Evolutionary conservation across 2,113 vertebrate species (phyloP), one percentile per base, ranked within the genome.

Genomic region (Spheniscus mendiculus): DNA sequence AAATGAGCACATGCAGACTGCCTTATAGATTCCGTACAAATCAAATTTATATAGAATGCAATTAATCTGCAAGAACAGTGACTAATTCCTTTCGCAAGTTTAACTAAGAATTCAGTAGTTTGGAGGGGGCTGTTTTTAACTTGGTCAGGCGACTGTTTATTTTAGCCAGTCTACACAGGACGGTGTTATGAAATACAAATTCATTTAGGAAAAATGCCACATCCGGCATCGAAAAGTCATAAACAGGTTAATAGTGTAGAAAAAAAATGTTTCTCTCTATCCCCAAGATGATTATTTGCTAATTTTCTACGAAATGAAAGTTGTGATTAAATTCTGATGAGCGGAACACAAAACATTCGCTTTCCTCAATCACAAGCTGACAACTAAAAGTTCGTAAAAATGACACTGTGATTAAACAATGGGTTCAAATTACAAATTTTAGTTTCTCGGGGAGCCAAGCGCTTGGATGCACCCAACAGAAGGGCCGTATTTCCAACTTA

Each of bases 321-420:
- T 87, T 83, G 80, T 72, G 89, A 67, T 79, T 79, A 82, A 89
- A 94, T 92, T 87, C 76, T 55, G 77, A n/a, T 29, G 83, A 80
- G 47, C 6, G 77, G 69, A 80, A 63, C 74, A 73, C 42, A 42
- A 84, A 76, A 1, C 77, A 20, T 30, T 58, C 14, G 7, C 80
- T 92, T 92, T 67, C 63, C 76, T 87, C 90, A 38, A 40, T 81
- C 87, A 40, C 69, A 45, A 84, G 66, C 85, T 71, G 89, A 59
- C 93, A 90, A 96, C 74, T 92, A 93, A 93, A 95, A 98, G 92
- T 97, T 89, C 91, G 36, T 67, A 73, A 90, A 95, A 98, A 72
- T 45, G 92, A 91, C 92, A 61, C 55, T 6, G 92, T 67, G 82
- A 71, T 89, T 63, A 95, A 97, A 95, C 92, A 95, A 85, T 90